Evolutionary conservation across 92 coral and sea anemone genomes (phyloP).

Genomic region (Galaxea fascicularis): DNA sequence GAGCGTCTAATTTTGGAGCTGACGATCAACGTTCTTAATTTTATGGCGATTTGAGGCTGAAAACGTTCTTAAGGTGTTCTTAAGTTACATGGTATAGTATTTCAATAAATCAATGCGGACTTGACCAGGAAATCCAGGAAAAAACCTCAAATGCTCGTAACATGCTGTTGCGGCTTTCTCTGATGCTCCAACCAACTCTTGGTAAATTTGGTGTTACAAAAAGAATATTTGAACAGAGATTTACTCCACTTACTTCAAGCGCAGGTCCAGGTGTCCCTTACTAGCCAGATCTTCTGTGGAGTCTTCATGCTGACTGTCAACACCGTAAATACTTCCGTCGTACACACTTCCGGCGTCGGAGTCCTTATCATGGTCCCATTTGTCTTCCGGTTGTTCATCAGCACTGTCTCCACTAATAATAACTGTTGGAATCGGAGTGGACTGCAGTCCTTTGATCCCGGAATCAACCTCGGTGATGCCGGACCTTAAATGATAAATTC

Average conservation of each 20-base stretch:
- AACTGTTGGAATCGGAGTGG: slow-evolving; percentile 66
- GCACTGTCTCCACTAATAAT: slow-evolving; percentile 63
- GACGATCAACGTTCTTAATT: too few species aligned
- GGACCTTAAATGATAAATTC: background rate
- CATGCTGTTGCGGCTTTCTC: too few species aligned
- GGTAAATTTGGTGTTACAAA: too few species aligned
- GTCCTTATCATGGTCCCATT: slow-evolving; percentile 58
- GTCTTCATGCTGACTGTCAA: slow-evolving; percentile 58
- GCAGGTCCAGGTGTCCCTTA: slow-evolving; percentile 84
- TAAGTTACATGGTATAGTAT: too few species aligned
- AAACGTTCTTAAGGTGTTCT: too few species aligned
- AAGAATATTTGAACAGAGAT: too few species aligned
- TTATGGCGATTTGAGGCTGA: too few species aligned
- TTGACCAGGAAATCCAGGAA: too few species aligned
- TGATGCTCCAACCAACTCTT: too few species aligned
- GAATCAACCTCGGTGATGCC: slow-evolving; percentile 30
- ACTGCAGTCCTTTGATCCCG: background rate
- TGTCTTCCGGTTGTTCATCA: slow-evolving; percentile 51
- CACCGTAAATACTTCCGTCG: slow-evolving; percentile 81
- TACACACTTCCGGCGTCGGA: slow-evolving; percentile 83
- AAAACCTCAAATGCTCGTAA: too few species aligned
- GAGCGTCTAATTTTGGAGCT: too few species aligned
- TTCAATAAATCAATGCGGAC: too few species aligned
- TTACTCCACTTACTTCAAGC: slow-evolving; percentile 52
- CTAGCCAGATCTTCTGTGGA: slow-evolving; percentile 78